Conservation (phyloP, 2,797 vertebrate genomes). For the Steatocranus sp. region DNA sequence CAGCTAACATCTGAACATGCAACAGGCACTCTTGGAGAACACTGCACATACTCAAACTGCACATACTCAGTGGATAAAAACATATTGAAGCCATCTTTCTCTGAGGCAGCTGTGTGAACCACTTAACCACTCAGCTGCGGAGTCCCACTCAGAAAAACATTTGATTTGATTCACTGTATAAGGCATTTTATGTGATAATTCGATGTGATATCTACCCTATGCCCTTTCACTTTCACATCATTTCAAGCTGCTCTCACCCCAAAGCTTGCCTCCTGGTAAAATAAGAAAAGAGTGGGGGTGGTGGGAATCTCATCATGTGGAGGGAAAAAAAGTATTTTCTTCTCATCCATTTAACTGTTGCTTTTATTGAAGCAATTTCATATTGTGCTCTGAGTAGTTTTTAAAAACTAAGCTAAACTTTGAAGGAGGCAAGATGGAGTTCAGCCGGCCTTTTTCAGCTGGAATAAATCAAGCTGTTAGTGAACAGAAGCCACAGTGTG, state of each 20-base stretch:
- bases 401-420: not conserved
- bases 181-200: not conserved
- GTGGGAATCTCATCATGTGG: not conserved
- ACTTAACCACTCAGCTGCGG: not conserved
- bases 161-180: not conserved
- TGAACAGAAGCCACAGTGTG: slow-evolving; percentile 10
- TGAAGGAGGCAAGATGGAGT: not conserved
- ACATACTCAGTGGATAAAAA: not conserved
- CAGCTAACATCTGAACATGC: not conserved
- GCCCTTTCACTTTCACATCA: not conserved
- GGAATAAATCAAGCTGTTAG: slow-evolving; percentile 27
- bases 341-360: not conserved
- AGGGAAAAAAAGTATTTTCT: not conserved
- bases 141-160: not conserved
- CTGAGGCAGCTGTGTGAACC: not conserved
- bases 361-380: not conserved
- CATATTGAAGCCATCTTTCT: not conserved
- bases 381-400: not conserved
- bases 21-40: not conserved
- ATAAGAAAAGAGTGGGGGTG: not conserved
- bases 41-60: no score
- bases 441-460: not conserved
- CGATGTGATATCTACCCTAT: not conserved
- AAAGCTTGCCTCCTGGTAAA: not conserved
- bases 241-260: not conserved